Evolutionary conservation across 2,888 invertebrate species (phyloP), one percentile per base, ranked within the genome.

Genomic region (Adineta ricciae): DNA sequence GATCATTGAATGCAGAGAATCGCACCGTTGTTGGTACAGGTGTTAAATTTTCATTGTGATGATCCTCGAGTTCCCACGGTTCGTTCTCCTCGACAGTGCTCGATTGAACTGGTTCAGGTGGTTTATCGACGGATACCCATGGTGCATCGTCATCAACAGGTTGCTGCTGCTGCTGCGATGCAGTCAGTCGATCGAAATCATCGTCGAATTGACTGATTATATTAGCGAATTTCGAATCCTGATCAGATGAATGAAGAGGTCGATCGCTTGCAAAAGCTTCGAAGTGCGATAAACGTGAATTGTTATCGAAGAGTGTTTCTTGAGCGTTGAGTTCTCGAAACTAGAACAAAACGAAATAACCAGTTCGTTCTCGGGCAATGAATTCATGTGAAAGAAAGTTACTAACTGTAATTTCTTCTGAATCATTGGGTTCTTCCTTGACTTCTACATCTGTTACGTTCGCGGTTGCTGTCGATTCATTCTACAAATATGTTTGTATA

Each of bases 1-100:
- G 27, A 5, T 64, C 64, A 64, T 64, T 64, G 32, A 64, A 64
- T 36, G 64, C 32, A 21, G 41, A 11, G 2, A 24, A 14, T 38
- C 24, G 36, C 7, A 2, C 38, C 7, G 73, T 38, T 73, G 36
- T 38, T 5, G 36, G 36, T 78, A 21, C 9, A 32, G 64, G 64
- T 56, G 56, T 9, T 7, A 64, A 4, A 16, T 64, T 64, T 64
- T 64, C 64, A 32, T 64, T 32, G 19, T 16, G 8, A 36, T 32
- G 32, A 64, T 64, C 64, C n/a, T 78, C 78, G n/a, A 78, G 41
- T 41, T 78, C 78, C 78, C 78, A 78, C n/a, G 78, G 78, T 78
- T 78, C 78, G 41, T 27, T 32, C 14, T 78, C 41, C 11, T 9
- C 41, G 7, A 41, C 2, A 41, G 2, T 0, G n/a, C 4, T 24